Base-by-base conservation (phyloP, 1,140 invertebrate species). In the Planococcus citri region DNA sequence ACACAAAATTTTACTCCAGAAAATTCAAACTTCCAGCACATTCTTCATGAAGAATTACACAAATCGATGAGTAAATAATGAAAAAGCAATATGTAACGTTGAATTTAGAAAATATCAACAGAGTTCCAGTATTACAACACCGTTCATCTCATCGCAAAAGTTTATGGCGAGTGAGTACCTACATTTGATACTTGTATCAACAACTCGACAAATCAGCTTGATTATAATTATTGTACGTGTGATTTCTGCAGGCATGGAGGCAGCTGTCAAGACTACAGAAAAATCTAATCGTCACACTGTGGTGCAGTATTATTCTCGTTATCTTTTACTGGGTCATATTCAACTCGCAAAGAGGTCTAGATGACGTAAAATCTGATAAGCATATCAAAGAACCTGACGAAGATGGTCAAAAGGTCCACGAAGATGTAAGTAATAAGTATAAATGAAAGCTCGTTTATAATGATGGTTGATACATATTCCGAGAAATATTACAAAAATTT, bases 11-110 rank as follows among this genome's bases (percentile, higher is more conserved):
- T 58, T n/a, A 8, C 51, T 4, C 17, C 17, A 8, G 17, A n/a
- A 22, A 20, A 4, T 58, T n/a, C 17, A 4, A 8, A 33, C 29
- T 33, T 33, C 3, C n/a, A 37, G 14, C 4, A 9, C 17, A 51
- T 17, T 51, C 41, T 51, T 9, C 41, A 51, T 51, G 41, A 20
- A 33, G 12, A 33, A 33, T 33, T 33, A 33, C 3, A 33, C 12
- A 33, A 6, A 33, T 33, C 29, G 4, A n/a, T 33, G 4, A 22
- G 4, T 27, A 27, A 64, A 64, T 64, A 4, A 64, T 64, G 60
- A 64, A 64, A 64, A 64, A 64, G 20, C 60, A 64, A 64, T 64
- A 64, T 64, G 60, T 64, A 25, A 64, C 60, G 21, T 27, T 64
- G 9, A 64, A 64, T 64, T 64, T 64, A 21, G 60, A 64, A 27